Base-by-base conservation (phyloP, 1,140 invertebrate species). In the Plectus sambesii region DNA sequence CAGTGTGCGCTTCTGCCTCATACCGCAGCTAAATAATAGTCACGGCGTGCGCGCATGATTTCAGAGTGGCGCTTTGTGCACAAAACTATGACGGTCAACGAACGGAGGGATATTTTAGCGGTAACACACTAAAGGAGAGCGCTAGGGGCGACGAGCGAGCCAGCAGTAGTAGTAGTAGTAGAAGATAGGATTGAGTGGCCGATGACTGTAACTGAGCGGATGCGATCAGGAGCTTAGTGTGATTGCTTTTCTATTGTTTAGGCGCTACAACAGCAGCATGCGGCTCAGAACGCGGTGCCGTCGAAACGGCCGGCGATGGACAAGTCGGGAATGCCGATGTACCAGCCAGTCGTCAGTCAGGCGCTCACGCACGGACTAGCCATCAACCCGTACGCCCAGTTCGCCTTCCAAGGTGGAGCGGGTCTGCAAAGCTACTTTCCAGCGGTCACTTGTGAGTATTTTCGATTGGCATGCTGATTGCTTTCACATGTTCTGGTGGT, bases 391-490 rank as follows among this genome's bases (percentile, higher is more conserved):
- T 27, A 35, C 17, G 41, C 45, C 20, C 33, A 53, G 9, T 60
- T 57, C 53, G 27, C 58, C 58, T 12, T 60, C 59, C 37, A 37
- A 60, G 20, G 36, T 59, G 26, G 51, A 55, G 29, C 35, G 37
- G 5, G n/a, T n/a, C 49, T 59, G 23, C 58, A 56, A 36, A 58
- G 58, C 29, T 60, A 48, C 41, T 49, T 61, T 17, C 58, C 55
- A 9, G 41, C 58, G 22, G 58, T 60, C 25, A 56, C 58, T 26
- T 60, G 58, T 60, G 53, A 60, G 58, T 60, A n/a, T n/a, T n/a
- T n/a, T n/a, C n/a, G n/a, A n/a, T n/a, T n/a, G n/a, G n/a, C n/a
- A n/a, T n/a, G n/a, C n/a, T n/a, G n/a, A n/a, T n/a, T n/a, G n/a
- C n/a, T n/a, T n/a, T n/a, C n/a, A n/a, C n/a, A n/a, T n/a, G n/a